Conservation (phyloP, 2,113 vertebrate species). For the Salvelinus alpinus region DNA sequence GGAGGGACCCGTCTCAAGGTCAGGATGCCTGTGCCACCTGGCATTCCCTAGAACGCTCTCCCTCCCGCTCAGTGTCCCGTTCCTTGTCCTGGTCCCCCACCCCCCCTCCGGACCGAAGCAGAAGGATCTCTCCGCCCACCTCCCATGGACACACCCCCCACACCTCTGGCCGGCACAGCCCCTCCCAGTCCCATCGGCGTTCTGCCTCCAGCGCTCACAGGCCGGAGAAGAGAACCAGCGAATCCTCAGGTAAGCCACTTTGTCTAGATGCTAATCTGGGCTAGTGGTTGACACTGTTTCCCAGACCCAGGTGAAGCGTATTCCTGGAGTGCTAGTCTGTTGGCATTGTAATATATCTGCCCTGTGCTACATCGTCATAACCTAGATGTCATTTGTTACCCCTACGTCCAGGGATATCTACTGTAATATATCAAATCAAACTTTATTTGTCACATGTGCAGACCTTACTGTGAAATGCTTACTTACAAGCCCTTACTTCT, state of each 20-base stretch:
- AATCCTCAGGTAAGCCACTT: slow-evolving; percentile 26
- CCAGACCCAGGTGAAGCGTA: no score
- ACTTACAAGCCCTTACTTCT: no score
- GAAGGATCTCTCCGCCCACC: slow-evolving; percentile 37
- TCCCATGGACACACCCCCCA: slow-evolving; percentile 27
- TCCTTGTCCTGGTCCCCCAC: slow-evolving; percentile 43
- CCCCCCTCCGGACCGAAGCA: slow-evolving; percentile 46
- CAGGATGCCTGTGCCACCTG: slow-evolving; percentile 36
- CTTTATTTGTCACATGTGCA: no score
- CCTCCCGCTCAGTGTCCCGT: slow-evolving; percentile 57
- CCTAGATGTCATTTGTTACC: background rate
- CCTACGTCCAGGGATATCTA: background rate
- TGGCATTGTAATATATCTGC: no score
- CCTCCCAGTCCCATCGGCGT: background rate
- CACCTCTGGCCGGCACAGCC: slow-evolving; percentile 11
- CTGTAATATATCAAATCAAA: slow-evolving; percentile 12
- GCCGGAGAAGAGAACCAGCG: slow-evolving; percentile 16
- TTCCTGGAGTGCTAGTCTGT: no score
- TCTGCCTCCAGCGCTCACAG: slow-evolving; percentile 22
- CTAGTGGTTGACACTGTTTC: no score
- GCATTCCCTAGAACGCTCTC: slow-evolving; percentile 40
- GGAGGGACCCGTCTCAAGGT: slow-evolving; percentile 12
- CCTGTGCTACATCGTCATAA: background rate
- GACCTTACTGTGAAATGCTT: no score
- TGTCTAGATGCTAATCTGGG: no score